Percentiles rank a stretch among this genome's conserved stretches.
Conservation (phyloP, 2,888 invertebrate genomes). For the Unio pictorum region DNA sequence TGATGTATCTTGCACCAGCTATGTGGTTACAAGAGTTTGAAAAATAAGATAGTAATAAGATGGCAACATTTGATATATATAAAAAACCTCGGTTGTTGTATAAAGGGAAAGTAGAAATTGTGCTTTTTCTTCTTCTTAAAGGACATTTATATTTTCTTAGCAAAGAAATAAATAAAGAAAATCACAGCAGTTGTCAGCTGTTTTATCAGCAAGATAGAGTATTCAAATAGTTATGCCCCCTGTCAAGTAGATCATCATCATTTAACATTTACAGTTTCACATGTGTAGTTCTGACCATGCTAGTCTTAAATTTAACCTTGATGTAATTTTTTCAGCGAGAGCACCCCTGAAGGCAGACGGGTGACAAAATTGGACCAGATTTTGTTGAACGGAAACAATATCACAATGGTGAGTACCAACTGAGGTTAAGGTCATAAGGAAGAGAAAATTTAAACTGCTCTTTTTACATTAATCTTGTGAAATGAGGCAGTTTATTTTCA, state of each 20-base stretch:
- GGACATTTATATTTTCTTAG: too few relatives aligned
- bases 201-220: too few relatives aligned
- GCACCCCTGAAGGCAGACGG: constrained; percentile 90
- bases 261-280: neutral
- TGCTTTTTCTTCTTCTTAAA: too few relatives aligned
- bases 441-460: neutral
- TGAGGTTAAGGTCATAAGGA: neutral
- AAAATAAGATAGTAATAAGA: too few relatives aligned
- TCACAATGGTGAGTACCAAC: constrained; percentile 86
- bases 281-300: neutral
- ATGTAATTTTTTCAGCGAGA: constrained; percentile 77
- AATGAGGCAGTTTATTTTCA: neutral
- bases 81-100: too few relatives aligned
- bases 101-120: too few relatives aligned
- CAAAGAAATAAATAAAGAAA: too few relatives aligned
- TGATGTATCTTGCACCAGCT: too few relatives aligned
- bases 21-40: too few relatives aligned
- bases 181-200: too few relatives aligned
- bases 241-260: neutral
- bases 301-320: neutral
- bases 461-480: neutral
- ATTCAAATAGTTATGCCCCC: too few relatives aligned
- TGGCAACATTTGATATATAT: too few relatives aligned
- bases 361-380: constrained; percentile 98
- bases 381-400: constrained; percentile 97